Evolutionary conservation across 2,888 invertebrate species (phyloP).

Genomic region (Oscheius sp.): DNA sequence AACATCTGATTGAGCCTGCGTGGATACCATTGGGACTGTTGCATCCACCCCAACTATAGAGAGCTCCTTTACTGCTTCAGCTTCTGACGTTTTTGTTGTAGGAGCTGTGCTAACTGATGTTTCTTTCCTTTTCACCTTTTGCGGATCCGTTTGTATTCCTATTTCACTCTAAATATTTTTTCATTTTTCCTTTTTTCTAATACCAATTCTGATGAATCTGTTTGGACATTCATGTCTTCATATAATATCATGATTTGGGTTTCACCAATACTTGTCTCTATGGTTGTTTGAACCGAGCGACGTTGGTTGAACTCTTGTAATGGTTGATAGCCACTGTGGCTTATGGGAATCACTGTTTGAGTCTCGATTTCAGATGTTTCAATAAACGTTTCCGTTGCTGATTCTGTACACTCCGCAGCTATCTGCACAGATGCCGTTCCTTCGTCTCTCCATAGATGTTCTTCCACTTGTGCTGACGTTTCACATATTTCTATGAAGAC

Average conservation of each 20-base stretch:
- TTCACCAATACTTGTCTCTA: not conserved
- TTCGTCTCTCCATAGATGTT: not conserved
- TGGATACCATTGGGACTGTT: slow-evolving; percentile 1
- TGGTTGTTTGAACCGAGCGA: slow-evolving; percentile 1
- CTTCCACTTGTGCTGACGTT: slow-evolving; percentile 1
- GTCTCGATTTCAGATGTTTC: not conserved
- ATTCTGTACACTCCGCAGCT: not conserved
- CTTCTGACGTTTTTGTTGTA: not conserved
- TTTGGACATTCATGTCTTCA: not conserved
- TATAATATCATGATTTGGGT: not conserved
- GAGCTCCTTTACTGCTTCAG: not conserved
- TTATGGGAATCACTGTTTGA: not conserved
- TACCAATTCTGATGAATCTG: too few species aligned
- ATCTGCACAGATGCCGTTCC: not conserved
- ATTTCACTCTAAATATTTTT: not conserved
- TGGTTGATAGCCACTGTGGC: slow-evolving; percentile 3
- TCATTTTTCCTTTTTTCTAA: not conserved
- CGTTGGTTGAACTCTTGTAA: slow-evolving; percentile 3
- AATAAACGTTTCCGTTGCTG: not conserved
- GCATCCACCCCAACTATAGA: slow-evolving; percentile 19
- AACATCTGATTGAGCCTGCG: slow-evolving; percentile 27
- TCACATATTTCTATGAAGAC: not conserved
- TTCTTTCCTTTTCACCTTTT: not conserved
- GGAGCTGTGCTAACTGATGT: not conserved
- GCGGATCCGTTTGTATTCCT: slow-evolving; percentile 2